Evolutionary conservation across 2,113 vertebrate species (phyloP).

Genomic region (Ceyx margarethae): DNA sequence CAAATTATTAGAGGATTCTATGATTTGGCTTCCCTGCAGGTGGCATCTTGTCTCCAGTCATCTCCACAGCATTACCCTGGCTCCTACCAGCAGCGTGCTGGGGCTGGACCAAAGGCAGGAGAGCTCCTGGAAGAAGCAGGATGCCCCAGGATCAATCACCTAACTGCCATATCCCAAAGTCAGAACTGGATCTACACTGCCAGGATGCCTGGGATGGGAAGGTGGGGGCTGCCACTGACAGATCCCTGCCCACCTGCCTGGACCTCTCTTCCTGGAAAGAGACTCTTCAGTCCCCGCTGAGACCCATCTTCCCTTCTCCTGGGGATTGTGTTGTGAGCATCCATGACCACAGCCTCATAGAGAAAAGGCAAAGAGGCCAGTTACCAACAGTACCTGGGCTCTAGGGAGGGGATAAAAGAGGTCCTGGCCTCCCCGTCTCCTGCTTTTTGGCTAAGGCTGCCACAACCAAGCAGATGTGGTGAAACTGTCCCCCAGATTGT

Average conservation of each 20-base stretch:
- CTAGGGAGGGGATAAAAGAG: not conserved
- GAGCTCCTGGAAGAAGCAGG: not conserved
- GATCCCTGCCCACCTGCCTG: not conserved
- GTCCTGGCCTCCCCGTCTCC: not conserved
- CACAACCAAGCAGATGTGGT: not conserved
- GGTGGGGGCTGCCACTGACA: not conserved
- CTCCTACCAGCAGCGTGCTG: not conserved
- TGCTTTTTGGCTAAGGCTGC: not conserved
- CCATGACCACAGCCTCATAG: not conserved
- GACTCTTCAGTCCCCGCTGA: not conserved
- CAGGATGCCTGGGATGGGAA: not conserved
- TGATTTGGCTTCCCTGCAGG: accelerated
- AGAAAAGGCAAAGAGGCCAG: not conserved
- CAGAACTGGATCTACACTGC: not conserved
- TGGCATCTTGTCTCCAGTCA: not conserved
- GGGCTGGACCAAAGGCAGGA: not conserved
- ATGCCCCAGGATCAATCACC: not conserved
- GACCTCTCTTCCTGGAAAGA: not conserved
- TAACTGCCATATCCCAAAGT: not conserved
- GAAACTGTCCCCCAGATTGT: not conserved
- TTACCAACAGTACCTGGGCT: not conserved
- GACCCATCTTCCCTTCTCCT: not conserved
- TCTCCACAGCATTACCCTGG: not conserved
- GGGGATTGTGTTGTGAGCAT: not conserved
- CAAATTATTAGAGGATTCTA: not conserved